Conservation (phyloP, 92 coral and sea anemone genomes). For the Scolanthus callimorphus region DNA sequence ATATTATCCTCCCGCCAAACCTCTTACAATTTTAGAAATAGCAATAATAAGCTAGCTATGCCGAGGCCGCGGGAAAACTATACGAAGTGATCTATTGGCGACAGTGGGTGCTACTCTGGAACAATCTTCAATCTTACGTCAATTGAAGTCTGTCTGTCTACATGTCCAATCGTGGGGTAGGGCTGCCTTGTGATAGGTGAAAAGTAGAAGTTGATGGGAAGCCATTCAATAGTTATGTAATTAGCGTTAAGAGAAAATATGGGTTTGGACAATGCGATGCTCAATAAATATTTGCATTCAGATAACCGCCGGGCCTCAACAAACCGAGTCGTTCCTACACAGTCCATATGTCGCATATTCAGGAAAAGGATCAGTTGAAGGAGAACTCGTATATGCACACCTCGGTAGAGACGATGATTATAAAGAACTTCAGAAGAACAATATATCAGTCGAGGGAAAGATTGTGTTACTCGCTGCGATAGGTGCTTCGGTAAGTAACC, state of each 20-base stretch:
- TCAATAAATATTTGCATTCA: background rate
- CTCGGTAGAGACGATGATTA: constrained; percentile 35
- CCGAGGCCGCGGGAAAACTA: too few relatives aligned
- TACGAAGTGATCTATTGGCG: too few relatives aligned
- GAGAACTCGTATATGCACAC: constrained; percentile 70
- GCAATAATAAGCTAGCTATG: too few relatives aligned
- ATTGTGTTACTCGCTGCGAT: constrained; percentile 40
- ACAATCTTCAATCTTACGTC: too few relatives aligned
- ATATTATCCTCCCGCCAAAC: too few relatives aligned
- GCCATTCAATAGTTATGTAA: too few relatives aligned
- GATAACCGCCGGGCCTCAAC: constrained; percentile 24
- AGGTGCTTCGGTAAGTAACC: constrained; percentile 22
- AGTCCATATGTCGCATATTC: constrained; percentile 59
- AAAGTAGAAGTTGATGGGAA: too few relatives aligned
- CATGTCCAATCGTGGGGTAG: too few relatives aligned
- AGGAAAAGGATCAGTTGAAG: constrained; percentile 53
- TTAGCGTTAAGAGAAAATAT: background rate
- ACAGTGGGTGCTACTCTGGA: too few relatives aligned
- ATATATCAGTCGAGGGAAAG: constrained; percentile 44
- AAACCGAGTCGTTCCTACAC: constrained; percentile 28
- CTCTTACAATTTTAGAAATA: too few relatives aligned
- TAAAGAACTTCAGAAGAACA: constrained; percentile 8
- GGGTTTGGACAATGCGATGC: background rate
- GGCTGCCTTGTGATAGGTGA: too few relatives aligned
- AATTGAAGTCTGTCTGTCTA: too few relatives aligned